Evolutionary conservation across 2,797 vertebrate genomes (phyloP), one percentile per base, ranked within the genome.

Genomic region (Lagocephalus sceleratus): DNA sequence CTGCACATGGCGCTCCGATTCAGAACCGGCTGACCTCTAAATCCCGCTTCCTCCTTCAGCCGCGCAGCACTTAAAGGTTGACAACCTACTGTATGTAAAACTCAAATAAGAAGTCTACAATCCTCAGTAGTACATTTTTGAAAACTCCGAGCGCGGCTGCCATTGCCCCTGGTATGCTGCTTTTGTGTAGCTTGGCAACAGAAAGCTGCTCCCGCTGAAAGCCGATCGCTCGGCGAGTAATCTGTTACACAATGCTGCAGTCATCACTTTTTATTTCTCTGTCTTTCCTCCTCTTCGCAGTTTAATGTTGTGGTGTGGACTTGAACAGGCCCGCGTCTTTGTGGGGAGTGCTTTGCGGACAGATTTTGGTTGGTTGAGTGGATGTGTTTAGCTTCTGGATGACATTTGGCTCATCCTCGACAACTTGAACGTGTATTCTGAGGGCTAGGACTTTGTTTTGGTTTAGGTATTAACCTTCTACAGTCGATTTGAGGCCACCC

Each of bases 171-270:
- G 79, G 84, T 78, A 80, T 83, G 78, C 73, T 57, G 72, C 69
- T 67, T 76, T 73, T 84, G 82, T 86, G 81, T 83, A 73, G 78
- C 79, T 86, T 87, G 83, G 87, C 86, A 85, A 82, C 63, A 10
- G 51, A 46, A 55, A 71, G 50, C 72, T 65, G 50, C 73, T 64
- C 50, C 75, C 78, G 84, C 70, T 85, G 85, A 86, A 86, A 85
- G 86, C 54, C 74, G 80, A 87, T 74, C 78, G 76, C 81, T 77
- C 78, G 70, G 83, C 80, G 81, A 81, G 88, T 83, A 83, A 88
- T 83, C 73, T 71, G 80, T 87, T 84, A 75, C 81, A 86, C 82
- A 83, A 84, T 75, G 77, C 85, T 82, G 81, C 72, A 76, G 85
- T 87, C 82, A 79, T 67, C 51, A 51, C 51, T 51, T 29, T 50